Evolutionary conservation across 1,140 invertebrate species (phyloP).

Genomic region (Heliconius hewitsoni): DNA sequence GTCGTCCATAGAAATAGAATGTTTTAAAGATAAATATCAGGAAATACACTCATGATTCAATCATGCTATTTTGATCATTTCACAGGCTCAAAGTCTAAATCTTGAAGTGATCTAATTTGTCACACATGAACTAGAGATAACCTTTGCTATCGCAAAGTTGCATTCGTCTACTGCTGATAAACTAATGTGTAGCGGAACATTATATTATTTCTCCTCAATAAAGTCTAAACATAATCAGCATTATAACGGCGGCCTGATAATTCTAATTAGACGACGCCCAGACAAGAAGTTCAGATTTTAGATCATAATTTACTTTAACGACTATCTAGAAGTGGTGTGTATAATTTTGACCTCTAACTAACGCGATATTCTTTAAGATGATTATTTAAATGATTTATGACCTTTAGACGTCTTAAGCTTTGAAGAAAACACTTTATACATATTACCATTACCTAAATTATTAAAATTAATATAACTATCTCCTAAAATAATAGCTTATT

Average conservation of each 20-base stretch:
- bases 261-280: constrained; percentile 42
- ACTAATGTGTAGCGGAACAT: neutral
- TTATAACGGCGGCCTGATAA: neutral
- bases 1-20: neutral
- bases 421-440: no score
- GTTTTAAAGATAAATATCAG: neutral
- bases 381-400: neutral
- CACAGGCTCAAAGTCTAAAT: constrained; percentile 36
- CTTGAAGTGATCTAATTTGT: constrained; percentile 26
- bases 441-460: no score
- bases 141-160: constrained; percentile 16
- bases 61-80: neutral
- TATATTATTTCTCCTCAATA: constrained; percentile 16
- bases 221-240: neutral
- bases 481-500: no score
- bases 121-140: constrained; percentile 24
- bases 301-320: neutral
- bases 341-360: neutral
- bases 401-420: no score
- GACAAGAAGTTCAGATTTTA: constrained; percentile 39
- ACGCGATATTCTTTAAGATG: neutral
- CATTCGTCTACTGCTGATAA: neutral
- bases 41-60: neutral
- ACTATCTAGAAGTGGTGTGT: neutral
- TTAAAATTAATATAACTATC: no score